These are phyloP conservation scores for Poecilia velifera DNA, from an alignment of 2,797 vertebrate genomes.

Conservation along the genomic window DNA sequence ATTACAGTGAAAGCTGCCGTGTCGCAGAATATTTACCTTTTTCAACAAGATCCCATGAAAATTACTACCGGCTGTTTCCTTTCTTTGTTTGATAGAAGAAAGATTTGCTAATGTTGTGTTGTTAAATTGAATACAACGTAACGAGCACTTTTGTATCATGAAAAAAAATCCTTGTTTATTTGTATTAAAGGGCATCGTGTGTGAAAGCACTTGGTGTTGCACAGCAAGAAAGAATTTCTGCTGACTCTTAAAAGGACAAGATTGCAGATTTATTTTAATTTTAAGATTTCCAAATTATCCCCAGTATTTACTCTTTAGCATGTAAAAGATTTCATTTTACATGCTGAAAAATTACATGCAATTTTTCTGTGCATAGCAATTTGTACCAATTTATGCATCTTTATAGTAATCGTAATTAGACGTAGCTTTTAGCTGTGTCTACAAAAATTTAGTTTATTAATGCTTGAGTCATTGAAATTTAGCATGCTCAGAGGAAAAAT, in stretches of 20 bases:
- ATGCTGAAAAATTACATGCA: too few species aligned
- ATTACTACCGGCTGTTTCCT: background rate
- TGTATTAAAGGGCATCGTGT: background rate
- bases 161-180: background rate
- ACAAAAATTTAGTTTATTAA: background rate
- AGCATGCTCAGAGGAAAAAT: background rate
- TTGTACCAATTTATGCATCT: background rate
- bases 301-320: too few species aligned
- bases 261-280: background rate
- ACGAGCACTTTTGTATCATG: too few species aligned
- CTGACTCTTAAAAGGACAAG: background rate
- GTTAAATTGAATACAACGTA: background rate
- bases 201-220: background rate
- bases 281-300: background rate
- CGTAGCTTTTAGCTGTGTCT: background rate
- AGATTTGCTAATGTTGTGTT: background rate
- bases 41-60: background rate
- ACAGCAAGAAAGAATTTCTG: background rate
- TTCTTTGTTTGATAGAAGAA: background rate
- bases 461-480: background rate
- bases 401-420: background rate
- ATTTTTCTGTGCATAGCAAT: background rate
- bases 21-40: background rate
- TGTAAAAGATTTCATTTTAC: too few species aligned
- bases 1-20: background rate